phyloP scores from a whole-genome alignment of 23 tunicate genomes.

The Aplidium turbinatum region DNA sequence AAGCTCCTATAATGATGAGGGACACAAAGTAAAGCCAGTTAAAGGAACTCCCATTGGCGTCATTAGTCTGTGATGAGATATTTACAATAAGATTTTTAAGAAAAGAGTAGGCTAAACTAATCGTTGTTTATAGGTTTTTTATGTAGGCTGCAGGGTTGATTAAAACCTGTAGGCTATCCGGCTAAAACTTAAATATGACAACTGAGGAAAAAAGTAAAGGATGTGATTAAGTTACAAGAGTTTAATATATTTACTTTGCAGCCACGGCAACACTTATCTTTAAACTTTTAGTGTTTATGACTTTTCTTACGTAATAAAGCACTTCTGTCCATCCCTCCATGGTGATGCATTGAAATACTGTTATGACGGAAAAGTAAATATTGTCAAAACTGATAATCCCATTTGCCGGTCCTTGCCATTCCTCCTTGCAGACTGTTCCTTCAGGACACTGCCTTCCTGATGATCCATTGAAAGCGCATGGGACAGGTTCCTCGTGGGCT shows the following conservation, averaged over 20 bases:
- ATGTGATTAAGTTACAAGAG: too few relatives aligned
- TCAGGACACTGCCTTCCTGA: conserved; percentile 59
- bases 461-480: conserved; percentile 32
- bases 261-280: too few relatives aligned
- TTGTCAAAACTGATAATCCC: conserved; percentile 98
- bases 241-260: too few relatives aligned
- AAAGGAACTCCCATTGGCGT: conserved; percentile 74
- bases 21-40: conserved; percentile 96
- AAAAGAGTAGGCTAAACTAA: too few relatives aligned
- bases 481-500: too few relatives aligned
- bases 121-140: too few relatives aligned
- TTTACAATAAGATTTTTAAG: too few relatives aligned
- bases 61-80: conserved; percentile 63
- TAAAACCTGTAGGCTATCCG: too few relatives aligned
- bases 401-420: conserved; percentile 92
- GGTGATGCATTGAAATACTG: conserved; percentile 98
- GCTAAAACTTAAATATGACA: too few relatives aligned
- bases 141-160: too few relatives aligned
- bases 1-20: conserved; percentile 90
- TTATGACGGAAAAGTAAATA: conserved; percentile 80
- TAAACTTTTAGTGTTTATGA: too few relatives aligned
- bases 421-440: conserved; percentile 46
- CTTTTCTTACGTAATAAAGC: conserved; percentile 88
- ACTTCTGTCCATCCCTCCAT: conserved; percentile 99
- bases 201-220: too few relatives aligned